phyloP scores from a whole-genome alignment of 2,797 vertebrate genomes.

The Danio aesculapii region DNA sequence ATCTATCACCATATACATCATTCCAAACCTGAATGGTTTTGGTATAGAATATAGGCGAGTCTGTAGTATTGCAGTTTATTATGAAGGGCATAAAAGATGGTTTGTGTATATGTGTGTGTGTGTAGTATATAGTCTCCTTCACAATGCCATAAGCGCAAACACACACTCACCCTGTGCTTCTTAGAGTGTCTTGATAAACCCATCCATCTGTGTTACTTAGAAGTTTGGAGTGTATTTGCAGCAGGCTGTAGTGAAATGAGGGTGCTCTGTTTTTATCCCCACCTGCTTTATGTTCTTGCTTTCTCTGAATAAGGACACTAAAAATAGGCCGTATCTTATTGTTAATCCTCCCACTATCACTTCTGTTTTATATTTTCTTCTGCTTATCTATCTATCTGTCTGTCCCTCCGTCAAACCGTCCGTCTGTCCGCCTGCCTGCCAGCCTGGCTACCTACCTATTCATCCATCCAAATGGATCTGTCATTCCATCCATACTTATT shows the following conservation, averaged over 20 bases:
- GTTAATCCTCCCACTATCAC: background rate
- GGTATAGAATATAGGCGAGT: constrained; percentile 36
- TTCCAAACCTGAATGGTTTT: background rate
- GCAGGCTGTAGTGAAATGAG: constrained; percentile 12
- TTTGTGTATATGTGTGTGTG: constrained; percentile 43
- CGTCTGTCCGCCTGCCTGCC: no score
- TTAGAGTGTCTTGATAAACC: constrained; percentile 7
- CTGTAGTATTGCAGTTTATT: constrained; percentile 54
- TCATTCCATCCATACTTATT: no score
- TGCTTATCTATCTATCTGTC: no score
- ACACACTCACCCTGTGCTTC: background rate
- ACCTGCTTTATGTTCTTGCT: constrained; percentile 27
- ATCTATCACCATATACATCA: background rate
- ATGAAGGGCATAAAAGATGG: constrained; percentile 55
- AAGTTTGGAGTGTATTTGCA: background rate
- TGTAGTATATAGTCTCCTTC: constrained; percentile 44
- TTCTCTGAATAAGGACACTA: constrained; percentile 20
- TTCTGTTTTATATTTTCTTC: background rate
- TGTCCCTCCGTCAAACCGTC: no score
- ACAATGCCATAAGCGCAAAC: constrained; percentile 17
- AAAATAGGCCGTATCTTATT: constrained; percentile 33
- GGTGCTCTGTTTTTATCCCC: constrained; percentile 33
- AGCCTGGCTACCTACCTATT: no score
- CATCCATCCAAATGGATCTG: no score
- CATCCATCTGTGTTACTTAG: constrained; percentile 38